A percentile compares a stretch with the other conserved stretches of the same genome.
Evolutionary conservation across 2,113 vertebrate species (phyloP).

Genomic region (Ciconia maguari): DNA sequence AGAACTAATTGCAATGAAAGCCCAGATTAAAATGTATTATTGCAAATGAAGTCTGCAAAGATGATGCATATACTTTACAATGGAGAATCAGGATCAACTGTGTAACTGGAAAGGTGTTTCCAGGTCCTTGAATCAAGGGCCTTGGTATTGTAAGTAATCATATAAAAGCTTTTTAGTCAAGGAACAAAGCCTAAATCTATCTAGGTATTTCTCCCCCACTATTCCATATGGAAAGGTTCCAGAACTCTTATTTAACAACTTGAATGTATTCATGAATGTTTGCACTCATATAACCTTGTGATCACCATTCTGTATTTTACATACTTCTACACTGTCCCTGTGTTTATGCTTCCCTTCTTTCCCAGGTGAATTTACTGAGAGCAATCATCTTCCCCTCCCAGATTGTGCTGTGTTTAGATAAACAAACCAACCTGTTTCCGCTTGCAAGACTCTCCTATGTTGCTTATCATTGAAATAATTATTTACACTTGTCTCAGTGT

Average conservation of each 20-base stretch:
- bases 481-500: background rate
- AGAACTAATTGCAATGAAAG: background rate
- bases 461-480: background rate
- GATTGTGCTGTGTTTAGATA: background rate
- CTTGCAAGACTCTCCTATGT: background rate
- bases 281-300: background rate
- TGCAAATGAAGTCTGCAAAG: background rate
- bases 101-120: background rate
- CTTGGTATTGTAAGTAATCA: background rate
- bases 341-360: background rate
- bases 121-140: background rate
- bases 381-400: background rate
- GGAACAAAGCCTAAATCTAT: background rate
- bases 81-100: background rate
- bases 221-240: background rate
- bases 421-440: background rate
- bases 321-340: background rate
- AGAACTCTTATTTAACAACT: background rate
- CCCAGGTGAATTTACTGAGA: background rate
- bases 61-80: background rate
- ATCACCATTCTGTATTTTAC: background rate
- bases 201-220: background rate
- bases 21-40: background rate
- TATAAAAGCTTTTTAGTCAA: background rate
- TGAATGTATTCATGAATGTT: background rate